Evolutionary conservation across 2,113 vertebrate species (phyloP).

Genomic region (Pterophyllum scalare): DNA sequence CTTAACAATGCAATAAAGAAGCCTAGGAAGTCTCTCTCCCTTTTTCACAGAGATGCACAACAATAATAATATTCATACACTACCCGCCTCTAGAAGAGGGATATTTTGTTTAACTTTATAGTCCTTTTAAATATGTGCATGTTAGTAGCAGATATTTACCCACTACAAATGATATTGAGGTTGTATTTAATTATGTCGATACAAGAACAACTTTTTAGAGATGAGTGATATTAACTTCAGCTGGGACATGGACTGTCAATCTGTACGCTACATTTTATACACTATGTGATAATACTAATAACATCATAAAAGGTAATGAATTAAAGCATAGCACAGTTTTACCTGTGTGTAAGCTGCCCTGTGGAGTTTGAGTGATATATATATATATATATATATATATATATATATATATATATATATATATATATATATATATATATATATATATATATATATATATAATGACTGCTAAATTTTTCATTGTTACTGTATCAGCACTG

Average conservation of each 20-base stretch:
- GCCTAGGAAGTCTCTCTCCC: constrained; percentile 64
- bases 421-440: background rate
- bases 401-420: background rate
- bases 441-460: too few relatives aligned
- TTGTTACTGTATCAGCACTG: background rate
- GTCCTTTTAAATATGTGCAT: constrained; percentile 66
- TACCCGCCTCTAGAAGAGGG: constrained; percentile 38
- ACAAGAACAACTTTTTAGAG: constrained; percentile 29
- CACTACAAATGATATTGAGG: constrained; percentile 24
- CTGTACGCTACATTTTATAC: background rate
- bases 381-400: background rate
- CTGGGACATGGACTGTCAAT: background rate
- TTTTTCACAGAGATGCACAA: constrained; percentile 68
- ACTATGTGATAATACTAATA: background rate
- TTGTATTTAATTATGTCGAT: constrained; percentile 17
- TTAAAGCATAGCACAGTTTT: background rate
- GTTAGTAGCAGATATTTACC: constrained; percentile 56
- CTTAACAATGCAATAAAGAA: constrained; percentile 79
- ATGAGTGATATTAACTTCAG: constrained; percentile 6
- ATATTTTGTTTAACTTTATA: constrained; percentile 70
- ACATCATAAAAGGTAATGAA: background rate
- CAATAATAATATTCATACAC: constrained; percentile 80
- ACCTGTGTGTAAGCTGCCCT: background rate
- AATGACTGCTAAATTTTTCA: background rate
- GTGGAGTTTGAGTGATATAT: background rate